Evolutionary conservation across 2,888 invertebrate genomes (phyloP), one percentile per base, ranked within the genome.

Genomic region (Chromoteleia sp.): DNA sequence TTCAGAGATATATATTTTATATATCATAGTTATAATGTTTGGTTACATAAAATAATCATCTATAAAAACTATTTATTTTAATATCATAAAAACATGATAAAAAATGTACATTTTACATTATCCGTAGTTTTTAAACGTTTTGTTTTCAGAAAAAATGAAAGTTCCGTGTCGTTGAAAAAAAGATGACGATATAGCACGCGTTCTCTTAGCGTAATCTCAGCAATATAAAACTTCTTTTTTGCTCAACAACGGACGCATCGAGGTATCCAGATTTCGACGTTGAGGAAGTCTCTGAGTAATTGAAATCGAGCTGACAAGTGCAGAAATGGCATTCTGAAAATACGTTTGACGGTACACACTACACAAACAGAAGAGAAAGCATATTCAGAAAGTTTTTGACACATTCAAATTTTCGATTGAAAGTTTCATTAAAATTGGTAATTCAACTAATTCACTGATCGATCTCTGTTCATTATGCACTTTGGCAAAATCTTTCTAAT

Each of bases 301-400:
- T 76, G 76, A 68, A 76, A 76, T 76, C 76, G 59, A 59, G 68
- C 76, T 68, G 76, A 76, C 76, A 61, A 59, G 54, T 59, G 61
- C 76, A 59, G 61, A 76, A 59, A 76, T 50, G 61, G 65, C 48
- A 48, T 48, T 56, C 65, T 30, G 17, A 17, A 63, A 30, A 56
- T 39, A 58, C 33, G 36, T 74, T 63, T 14, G 25, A 33, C 29
- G 43, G 19, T 4, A 25, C 43, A 29, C 59, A 14, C 45, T 56
- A 15, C 33, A 45, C 19, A 33, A 70, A 70, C 29, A 29, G 36
- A 19, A 12, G 29, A 8, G 54, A 56, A 56, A 68, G 15, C 52
- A 33, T 33, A 39, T 36, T 36, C 41, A 36, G 56, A 33, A 74
- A 73, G 33, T 73, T 61, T 73, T 30, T 15, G 15, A 29, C 30